phyloP scores from a whole-genome alignment of 2,797 vertebrate genomes.

The Thunnus albacares region DNA sequence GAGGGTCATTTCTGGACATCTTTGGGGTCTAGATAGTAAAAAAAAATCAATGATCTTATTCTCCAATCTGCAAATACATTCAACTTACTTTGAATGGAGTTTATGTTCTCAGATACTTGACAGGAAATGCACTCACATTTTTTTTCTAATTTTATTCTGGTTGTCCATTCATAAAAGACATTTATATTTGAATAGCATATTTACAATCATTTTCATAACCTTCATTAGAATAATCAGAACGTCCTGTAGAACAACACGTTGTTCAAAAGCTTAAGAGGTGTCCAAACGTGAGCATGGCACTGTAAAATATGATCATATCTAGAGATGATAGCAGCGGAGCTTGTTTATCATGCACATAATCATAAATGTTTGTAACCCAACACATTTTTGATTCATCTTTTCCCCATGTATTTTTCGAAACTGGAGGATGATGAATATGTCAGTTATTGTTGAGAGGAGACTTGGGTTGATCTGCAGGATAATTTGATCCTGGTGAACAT shows the following conservation, averaged over 20 bases:
- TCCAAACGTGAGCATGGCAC: slow-evolving; percentile 7
- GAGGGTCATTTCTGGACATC: no score
- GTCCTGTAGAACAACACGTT: background rate
- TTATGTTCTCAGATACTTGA: background rate
- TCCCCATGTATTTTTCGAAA: background rate
- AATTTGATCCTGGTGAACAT: slow-evolving; percentile 38
- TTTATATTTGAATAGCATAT: background rate
- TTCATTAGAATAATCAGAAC: background rate
- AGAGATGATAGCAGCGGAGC: background rate
- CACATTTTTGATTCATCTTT: slow-evolving; percentile 9
- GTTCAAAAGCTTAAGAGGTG: slow-evolving; percentile 9
- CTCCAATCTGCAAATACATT: background rate
- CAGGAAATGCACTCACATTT: background rate
- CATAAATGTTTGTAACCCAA: slow-evolving; percentile 19
- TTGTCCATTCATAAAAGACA: background rate
- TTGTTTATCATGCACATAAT: slow-evolving; percentile 7
- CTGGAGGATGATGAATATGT: slow-evolving; percentile 22
- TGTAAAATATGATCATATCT: background rate
- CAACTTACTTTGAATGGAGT: background rate
- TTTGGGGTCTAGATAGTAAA: background rate
- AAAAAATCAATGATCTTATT: background rate
- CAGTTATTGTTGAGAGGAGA: slow-evolving; percentile 15
- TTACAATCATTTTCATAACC: background rate
- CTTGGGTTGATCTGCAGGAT: slow-evolving; percentile 27
- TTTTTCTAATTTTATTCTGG: background rate